phyloP scores from a whole-genome alignment of 35 echinoderm and acorn worm species.

The Apostichopus parvimensis region DNA sequence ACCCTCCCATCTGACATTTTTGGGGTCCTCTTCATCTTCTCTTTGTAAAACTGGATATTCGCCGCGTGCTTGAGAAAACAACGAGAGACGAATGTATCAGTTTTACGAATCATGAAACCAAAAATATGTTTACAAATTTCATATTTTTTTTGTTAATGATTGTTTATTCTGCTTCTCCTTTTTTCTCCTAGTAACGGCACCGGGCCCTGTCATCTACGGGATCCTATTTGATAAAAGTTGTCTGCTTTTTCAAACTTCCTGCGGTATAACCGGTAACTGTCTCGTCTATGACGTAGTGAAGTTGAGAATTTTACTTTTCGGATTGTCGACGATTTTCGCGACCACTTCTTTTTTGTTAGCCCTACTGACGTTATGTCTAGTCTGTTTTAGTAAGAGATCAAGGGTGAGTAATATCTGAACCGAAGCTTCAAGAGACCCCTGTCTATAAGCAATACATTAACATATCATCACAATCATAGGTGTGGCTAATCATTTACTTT shows the following conservation, averaged over 20 bases:
- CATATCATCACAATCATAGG: too few relatives aligned
- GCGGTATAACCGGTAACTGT: slow-evolving; percentile 61
- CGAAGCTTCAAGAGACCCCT: too few relatives aligned
- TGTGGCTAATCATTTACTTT: too few relatives aligned
- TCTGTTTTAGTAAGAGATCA: neutral
- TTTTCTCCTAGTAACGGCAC: slow-evolving; percentile 54
- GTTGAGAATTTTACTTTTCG: neutral
- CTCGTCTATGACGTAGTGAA: slow-evolving; percentile 68
- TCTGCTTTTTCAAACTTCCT: slow-evolving; percentile 60
- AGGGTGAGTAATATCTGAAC: too few relatives aligned
- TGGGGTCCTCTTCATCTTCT: too few relatives aligned
- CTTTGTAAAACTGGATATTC: too few relatives aligned
- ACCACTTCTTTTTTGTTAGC: neutral
- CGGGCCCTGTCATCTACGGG: slow-evolving; percentile 66
- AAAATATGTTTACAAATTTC: too few relatives aligned
- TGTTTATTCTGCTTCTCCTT: neutral
- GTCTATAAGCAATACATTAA: too few relatives aligned
- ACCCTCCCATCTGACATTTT: too few relatives aligned
- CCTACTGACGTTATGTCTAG: neutral
- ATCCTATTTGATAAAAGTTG: slow-evolving; percentile 56
- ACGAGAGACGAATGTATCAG: too few relatives aligned
- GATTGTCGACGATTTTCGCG: slow-evolving; percentile 11
- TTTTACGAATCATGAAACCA: too few relatives aligned
- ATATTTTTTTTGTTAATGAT: neutral
- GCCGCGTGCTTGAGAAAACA: too few relatives aligned